A percentile compares a stretch with the other conserved stretches of the same genome.
These are phyloP conservation scores for Pampusana beccarii DNA, from an alignment of 2,113 vertebrate genomes.

Conservation along the genomic window DNA sequence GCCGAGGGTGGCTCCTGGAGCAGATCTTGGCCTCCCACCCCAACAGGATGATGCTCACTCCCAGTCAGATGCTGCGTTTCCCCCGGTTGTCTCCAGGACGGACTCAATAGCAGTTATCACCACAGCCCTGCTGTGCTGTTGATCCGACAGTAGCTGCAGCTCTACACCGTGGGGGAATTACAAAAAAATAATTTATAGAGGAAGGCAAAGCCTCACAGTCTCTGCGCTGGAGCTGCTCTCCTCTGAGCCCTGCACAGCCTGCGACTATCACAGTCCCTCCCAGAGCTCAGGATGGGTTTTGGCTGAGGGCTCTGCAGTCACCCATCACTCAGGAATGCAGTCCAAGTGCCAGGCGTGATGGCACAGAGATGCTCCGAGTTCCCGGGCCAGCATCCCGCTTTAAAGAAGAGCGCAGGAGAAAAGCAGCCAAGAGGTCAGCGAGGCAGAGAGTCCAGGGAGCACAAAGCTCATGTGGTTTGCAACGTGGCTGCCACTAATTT, in stretches of 20 bases:
- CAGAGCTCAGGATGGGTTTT: accelerated
- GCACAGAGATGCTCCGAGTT: accelerated
- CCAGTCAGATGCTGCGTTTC: background rate
- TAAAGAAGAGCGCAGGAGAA: background rate
- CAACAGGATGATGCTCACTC: accelerated
- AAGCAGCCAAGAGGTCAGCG: background rate
- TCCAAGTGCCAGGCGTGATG: background rate
- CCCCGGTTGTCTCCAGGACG: accelerated
- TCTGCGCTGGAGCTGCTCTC: background rate
- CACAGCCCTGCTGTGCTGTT: accelerated
- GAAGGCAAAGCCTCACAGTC: background rate
- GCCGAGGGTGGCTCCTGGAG: background rate
- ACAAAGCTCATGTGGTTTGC: background rate
- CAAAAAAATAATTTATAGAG: background rate
- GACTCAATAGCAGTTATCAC: accelerated
- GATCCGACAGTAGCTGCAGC: accelerated
- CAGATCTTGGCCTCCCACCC: background rate
- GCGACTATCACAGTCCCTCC: background rate
- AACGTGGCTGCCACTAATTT: background rate
- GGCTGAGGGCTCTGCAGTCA: background rate
- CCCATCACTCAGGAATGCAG: background rate
- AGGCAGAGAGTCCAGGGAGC: accelerated
- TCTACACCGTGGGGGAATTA: background rate
- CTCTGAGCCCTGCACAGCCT: background rate
- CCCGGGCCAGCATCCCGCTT: accelerated